Conservation (phyloP, 92 coral and sea anemone genomes). For the Epizoanthus fatuus region DNA sequence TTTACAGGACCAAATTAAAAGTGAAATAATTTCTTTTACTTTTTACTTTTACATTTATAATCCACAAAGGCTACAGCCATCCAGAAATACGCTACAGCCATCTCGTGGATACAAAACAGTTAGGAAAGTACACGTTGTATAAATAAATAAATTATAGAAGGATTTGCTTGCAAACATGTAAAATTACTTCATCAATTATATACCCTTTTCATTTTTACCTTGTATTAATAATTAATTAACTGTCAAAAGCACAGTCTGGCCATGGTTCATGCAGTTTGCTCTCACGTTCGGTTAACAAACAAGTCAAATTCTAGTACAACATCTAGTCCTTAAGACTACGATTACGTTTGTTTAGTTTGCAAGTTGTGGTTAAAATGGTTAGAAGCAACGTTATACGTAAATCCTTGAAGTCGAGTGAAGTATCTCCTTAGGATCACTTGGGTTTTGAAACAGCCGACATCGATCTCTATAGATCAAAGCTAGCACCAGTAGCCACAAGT, state of each 20-base stretch:
- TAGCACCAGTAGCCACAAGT: constrained; percentile 3
- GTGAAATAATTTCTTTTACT: too few species aligned
- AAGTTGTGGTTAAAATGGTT: neutral
- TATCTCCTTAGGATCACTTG: constrained; percentile 2
- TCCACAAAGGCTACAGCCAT: too few species aligned
- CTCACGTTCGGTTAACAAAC: neutral
- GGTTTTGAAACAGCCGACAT: neutral
- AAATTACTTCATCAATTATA: too few species aligned
- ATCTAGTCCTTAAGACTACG: neutral
- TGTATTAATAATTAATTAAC: neutral
- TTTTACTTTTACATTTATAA: too few species aligned
- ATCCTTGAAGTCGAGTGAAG: neutral
- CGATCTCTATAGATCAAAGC: neutral
- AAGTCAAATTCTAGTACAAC: neutral
- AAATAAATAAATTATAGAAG: too few species aligned
- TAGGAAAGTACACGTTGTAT: too few species aligned
- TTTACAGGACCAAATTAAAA: too few species aligned
- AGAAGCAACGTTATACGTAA: neutral
- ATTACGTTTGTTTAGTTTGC: neutral
- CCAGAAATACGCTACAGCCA: too few species aligned
- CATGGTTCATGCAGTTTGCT: neutral
- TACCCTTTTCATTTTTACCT: too few species aligned
- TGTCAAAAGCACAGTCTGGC: constrained; percentile 1
- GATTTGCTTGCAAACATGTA: too few species aligned
- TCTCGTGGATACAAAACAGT: too few species aligned